phyloP scores from a whole-genome alignment of 1,140 invertebrate species.

The Dreissena polymorpha region DNA sequence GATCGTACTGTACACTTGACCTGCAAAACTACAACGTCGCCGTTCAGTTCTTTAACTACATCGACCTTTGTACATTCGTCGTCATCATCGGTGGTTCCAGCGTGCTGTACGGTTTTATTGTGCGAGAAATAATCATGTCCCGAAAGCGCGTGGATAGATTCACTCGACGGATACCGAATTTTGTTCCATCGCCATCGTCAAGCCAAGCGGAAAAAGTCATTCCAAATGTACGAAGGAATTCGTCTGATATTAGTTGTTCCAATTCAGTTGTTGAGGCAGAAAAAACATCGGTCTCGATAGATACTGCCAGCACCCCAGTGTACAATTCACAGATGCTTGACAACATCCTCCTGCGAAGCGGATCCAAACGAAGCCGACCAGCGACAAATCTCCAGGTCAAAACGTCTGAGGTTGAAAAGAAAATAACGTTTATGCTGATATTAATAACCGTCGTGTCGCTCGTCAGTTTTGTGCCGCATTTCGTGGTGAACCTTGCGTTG shows the following conservation, averaged over 20 bases:
- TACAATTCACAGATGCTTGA: not conserved
- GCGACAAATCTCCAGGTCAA: not conserved
- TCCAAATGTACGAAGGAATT: not conserved
- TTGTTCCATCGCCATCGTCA: too few relatives aligned
- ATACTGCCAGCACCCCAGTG: not conserved
- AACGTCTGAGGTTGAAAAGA: not conserved
- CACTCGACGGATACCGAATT: too few relatives aligned
- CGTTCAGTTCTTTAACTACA: not conserved
- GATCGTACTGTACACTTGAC: not conserved
- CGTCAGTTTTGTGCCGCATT: conserved; percentile 5
- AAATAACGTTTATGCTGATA: conserved; percentile 25
- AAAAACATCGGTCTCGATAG: not conserved
- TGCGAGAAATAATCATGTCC: not conserved
- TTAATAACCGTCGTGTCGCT: not conserved
- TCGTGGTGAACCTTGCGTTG: not conserved
- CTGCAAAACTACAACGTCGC: not conserved
- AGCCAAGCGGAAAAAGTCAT: not conserved
- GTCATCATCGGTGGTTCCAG: not conserved
- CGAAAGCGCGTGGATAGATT: not conserved
- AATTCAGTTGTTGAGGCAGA: not conserved
- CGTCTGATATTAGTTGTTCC: not conserved
- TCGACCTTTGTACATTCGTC: not conserved
- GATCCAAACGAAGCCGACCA: not conserved
- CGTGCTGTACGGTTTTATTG: not conserved
- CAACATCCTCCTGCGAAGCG: not conserved